Percentiles rank a stretch among this genome's conserved stretches.
Conservation (phyloP, 2,888 invertebrate species). For the Pilophorus perplexus region DNA sequence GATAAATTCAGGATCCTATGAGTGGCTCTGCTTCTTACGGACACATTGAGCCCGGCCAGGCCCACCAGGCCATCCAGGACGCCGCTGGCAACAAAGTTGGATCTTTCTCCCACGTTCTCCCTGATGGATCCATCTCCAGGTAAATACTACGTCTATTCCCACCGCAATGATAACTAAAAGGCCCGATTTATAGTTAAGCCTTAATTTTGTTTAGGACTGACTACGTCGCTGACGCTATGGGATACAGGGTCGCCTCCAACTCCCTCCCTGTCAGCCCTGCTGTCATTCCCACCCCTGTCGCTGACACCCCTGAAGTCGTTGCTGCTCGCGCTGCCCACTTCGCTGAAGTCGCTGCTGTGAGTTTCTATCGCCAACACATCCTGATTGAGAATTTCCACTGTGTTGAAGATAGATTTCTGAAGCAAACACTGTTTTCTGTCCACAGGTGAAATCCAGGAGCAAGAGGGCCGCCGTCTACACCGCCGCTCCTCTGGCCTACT, state of each 20-base stretch:
- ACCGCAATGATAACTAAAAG: no score
- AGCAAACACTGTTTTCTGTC: neutral
- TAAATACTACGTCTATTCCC: slow-evolving; percentile 3
- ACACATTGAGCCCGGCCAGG: slow-evolving; percentile 53
- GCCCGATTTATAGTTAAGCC: no score
- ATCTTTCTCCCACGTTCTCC: slow-evolving; percentile 55
- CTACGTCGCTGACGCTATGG: slow-evolving; percentile 55
- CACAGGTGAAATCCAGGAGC: slow-evolving; percentile 37
- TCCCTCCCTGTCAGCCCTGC: slow-evolving; percentile 51
- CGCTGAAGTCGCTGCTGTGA: slow-evolving; percentile 38
- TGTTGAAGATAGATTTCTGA: no score
- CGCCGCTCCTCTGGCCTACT: no score
- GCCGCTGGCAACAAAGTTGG: slow-evolving; percentile 52
- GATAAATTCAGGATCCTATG: slow-evolving; percentile 32
- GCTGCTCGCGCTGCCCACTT: slow-evolving; percentile 45
- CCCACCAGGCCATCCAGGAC: slow-evolving; percentile 52
- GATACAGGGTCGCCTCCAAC: slow-evolving; percentile 55
- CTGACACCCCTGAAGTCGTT: slow-evolving; percentile 34
- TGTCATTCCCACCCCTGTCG: slow-evolving; percentile 46
- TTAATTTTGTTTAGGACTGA: no score
- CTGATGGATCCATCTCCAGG: slow-evolving; percentile 47
- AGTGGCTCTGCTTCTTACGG: slow-evolving; percentile 53
- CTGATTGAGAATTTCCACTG: no score
- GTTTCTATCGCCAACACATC: no score
- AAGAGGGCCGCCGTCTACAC: slow-evolving; percentile 29